Conservation (phyloP, 2,888 invertebrate genomes). For the Drosophila multiciliata region DNA sequence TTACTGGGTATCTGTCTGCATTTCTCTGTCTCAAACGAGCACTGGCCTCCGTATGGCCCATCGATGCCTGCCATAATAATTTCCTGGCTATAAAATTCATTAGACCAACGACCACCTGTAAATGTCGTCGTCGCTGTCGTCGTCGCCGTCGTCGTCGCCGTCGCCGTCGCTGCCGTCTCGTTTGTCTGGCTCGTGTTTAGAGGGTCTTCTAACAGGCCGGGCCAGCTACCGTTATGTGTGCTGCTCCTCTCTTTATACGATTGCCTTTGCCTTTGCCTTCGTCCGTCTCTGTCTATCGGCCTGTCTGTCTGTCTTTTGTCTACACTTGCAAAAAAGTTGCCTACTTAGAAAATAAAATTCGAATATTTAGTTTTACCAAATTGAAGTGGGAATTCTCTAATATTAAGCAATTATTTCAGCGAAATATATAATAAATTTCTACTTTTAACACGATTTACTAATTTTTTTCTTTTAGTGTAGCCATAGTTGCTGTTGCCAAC, state of each 20-base stretch:
- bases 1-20: neutral
- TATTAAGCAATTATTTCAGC: neutral
- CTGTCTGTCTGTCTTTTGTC: neutral
- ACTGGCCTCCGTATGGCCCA: slow-evolving; percentile 40
- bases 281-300: slow-evolving; percentile 3
- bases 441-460: neutral
- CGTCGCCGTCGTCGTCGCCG: slow-evolving; percentile 9
- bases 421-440: neutral
- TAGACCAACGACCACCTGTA: slow-evolving; percentile 80
- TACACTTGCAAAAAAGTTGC: neutral
- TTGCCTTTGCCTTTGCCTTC: neutral
- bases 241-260: slow-evolving; percentile 11
- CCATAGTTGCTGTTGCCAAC: slow-evolving; percentile 15
- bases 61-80: slow-evolving; percentile 80
- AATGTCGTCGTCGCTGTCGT: slow-evolving; percentile 42
- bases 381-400: neutral
- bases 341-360: neutral
- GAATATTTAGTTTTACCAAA: neutral
- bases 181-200: slow-evolving; percentile 55
- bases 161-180: slow-evolving; percentile 51
- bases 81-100: slow-evolving; percentile 83
- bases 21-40: neutral
- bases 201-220: slow-evolving; percentile 38
- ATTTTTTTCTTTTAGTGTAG: neutral
- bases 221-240: slow-evolving; percentile 57